Evolutionary conservation across 2,113 vertebrate species (phyloP), one percentile per base, ranked within the genome.

Genomic region (Sander vitreus): DNA sequence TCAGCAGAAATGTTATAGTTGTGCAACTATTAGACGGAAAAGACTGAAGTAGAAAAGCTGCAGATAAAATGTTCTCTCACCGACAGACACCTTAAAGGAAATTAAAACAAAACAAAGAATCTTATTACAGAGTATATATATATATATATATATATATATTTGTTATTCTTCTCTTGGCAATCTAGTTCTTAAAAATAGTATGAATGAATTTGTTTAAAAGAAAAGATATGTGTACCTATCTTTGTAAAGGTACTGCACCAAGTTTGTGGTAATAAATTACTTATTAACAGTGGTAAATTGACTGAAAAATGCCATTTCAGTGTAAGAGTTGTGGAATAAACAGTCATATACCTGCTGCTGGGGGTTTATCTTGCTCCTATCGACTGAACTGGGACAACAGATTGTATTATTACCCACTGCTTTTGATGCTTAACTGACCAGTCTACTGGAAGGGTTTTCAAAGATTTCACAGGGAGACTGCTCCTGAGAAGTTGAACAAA

Each of bases 371-470:
- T 80, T 43, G 57, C 68, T 73, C 36, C 75, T 67, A 19, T 86
- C 55, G 69, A 79, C 81, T 65, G 83, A 78, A 54, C 71, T 60
- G 33, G 55, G 65, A 83, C 75, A 85, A 78, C 74, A 73, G 66
- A 78, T 88, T 92, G 90, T 64, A 81, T 90, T 78, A 85, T 84
- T 87, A 51, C 87, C 88, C 36, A 7, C 76, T 71, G 78, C 82
- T 33, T 81, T 54, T 86, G 81, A 89, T 86, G 89, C 88, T 89
- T 75, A 90, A 87, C 89, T 87, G 84, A 89, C 87, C 89, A 23
- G 79, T 87, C 83, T 77, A 78, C 78, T 83, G 90, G 90, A 93
- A 92, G 76, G 62, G 69, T 76, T 90, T 84, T 90, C 78, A 80
- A 76, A 90, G 90, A 87, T 91, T 86, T 91, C 86, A 84, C 86